phyloP scores from a whole-genome alignment of 2,888 invertebrate genomes.

The Ptychoptera albimana region DNA sequence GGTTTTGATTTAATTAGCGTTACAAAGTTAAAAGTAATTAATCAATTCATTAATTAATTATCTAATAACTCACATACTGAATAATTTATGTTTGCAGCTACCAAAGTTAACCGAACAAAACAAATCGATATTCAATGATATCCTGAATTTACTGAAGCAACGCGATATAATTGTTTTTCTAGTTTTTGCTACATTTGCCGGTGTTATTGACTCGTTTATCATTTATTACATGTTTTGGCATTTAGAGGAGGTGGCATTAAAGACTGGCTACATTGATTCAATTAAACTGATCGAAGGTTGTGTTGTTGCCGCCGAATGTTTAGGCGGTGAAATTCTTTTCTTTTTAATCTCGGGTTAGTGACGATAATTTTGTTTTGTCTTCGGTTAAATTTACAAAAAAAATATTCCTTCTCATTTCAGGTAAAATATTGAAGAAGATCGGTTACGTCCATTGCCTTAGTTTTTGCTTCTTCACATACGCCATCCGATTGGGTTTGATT shows the following conservation, averaged over 20 bases:
- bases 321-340: conserved; percentile 63
- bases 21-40: conserved; percentile 17
- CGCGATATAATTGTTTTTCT: conserved; percentile 53
- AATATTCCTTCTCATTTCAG: conserved; percentile 23
- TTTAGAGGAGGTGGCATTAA: conserved; percentile 54
- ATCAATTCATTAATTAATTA: not conserved
- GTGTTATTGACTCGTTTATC: conserved; percentile 63
- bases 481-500: conserved; percentile 54
- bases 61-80: conserved; percentile 1
- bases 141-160: conserved; percentile 42
- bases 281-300: conserved; percentile 68
- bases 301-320: conserved; percentile 61
- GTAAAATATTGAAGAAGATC: conserved; percentile 60
- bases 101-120: conserved; percentile 47
- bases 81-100: conserved; percentile 33
- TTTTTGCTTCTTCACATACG: conserved; percentile 61
- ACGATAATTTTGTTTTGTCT: too few species aligned
- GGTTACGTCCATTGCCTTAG: conserved; percentile 66
- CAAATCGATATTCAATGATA: conserved; percentile 49
- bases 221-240: conserved; percentile 76
- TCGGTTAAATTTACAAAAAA: too few species aligned
- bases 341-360: conserved; percentile 41
- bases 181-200: conserved; percentile 55
- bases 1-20: conserved; percentile 51
- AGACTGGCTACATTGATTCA: conserved; percentile 41